A percentile compares a stretch with the other conserved stretches of the same genome.
Evolutionary conservation across 1,140 invertebrate species (phyloP).

Genomic region (Grapholita molesta): DNA sequence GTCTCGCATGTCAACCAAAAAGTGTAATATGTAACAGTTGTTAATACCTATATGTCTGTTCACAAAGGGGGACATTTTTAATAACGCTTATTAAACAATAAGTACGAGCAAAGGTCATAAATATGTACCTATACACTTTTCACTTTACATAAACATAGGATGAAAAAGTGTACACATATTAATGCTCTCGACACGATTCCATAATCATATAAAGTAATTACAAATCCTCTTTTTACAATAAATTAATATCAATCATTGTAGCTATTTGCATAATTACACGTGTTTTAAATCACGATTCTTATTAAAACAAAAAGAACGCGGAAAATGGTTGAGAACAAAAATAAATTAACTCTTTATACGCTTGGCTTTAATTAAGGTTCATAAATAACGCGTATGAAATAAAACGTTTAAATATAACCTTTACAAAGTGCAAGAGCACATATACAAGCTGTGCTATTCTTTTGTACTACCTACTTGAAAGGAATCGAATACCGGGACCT

Average conservation of each 20-base stretch:
- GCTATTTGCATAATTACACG: constrained; percentile 3
- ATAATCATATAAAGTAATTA: not conserved
- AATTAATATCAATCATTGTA: not conserved
- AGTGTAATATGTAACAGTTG: not conserved
- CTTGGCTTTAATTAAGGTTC: constrained; percentile 35
- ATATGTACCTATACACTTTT: too few relatives aligned
- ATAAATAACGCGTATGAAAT: constrained; percentile 23
- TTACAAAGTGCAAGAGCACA: constrained; percentile 6
- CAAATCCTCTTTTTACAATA: not conserved
- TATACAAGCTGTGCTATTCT: not conserved
- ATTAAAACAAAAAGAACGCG: constrained; percentile 6
- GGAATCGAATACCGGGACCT: too few relatives aligned
- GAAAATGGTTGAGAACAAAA: not conserved
- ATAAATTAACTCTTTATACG: constrained; percentile 13
- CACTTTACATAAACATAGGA: too few relatives aligned
- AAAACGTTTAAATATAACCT: constrained; percentile 32
- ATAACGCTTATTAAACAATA: too few relatives aligned
- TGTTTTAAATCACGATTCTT: constrained; percentile 9
- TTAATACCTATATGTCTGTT: too few relatives aligned
- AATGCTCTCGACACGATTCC: not conserved
- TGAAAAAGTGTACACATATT: too few relatives aligned
- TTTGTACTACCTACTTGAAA: not conserved
- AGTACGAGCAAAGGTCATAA: too few relatives aligned
- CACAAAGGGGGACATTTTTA: too few relatives aligned
- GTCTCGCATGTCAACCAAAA: not conserved